Evolutionary conservation across 2,797 vertebrate species (phyloP).

Genomic region (Lindbergichthys nudifrons): DNA sequence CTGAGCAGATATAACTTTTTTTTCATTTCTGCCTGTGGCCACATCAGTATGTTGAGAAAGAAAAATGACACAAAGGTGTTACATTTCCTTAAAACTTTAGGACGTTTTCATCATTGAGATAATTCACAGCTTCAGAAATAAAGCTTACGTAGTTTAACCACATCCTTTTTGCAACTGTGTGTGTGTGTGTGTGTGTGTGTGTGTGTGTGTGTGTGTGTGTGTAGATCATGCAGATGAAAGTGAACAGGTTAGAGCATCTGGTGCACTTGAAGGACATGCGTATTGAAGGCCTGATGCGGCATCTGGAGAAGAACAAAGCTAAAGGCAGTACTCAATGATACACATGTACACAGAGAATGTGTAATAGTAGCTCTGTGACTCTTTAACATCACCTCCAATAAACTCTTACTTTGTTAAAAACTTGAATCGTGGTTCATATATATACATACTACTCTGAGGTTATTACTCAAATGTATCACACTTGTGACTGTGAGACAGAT

Average conservation of each 20-base stretch:
- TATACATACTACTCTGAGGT: neutral
- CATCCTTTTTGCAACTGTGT: conserved; percentile 20
- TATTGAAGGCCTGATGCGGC: conserved; percentile 79
- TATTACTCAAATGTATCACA: conserved; percentile 1
- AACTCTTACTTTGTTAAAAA: conserved; percentile 5
- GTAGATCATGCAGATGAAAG: conserved; percentile 88
- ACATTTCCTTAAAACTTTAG: conserved; percentile 1
- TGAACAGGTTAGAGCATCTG: conserved; percentile 84
- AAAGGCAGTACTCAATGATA: conserved; percentile 60
- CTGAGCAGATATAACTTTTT: conserved; percentile 63
- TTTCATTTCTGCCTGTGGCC: conserved; percentile 30
- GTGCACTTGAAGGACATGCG: conserved; percentile 86
- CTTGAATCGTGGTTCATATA: neutral
- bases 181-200: neutral
- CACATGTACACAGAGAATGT: neutral
- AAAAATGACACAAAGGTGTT: conserved; percentile 25
- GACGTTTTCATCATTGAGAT: neutral
- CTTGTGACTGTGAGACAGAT: neutral
- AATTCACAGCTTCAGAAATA: conserved; percentile 7
- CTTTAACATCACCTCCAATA: conserved; percentile 11
- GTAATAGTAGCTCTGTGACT: conserved; percentile 14
- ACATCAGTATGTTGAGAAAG: conserved; percentile 50
- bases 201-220: conserved; percentile 19
- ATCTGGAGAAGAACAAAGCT: conserved; percentile 75
- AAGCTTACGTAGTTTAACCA: neutral